A percentile compares a stretch with the other conserved stretches of the same genome.
These are phyloP conservation scores for Pitta sordida DNA, from an alignment of 2,113 vertebrate species.

Conservation along the genomic window DNA sequence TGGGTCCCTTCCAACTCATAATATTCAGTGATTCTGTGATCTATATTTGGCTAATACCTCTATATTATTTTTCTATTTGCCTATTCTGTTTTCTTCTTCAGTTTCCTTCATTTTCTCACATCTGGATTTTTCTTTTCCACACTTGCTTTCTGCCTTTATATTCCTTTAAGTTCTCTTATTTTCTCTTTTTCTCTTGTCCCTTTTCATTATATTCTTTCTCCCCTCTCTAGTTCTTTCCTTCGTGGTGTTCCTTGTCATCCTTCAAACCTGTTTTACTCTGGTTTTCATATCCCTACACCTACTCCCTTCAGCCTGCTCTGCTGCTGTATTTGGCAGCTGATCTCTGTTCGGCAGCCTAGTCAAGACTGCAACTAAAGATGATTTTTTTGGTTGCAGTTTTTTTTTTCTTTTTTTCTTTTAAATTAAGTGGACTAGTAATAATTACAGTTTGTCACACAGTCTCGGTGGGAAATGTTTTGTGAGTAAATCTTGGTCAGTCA, in stretches of 20 bases:
- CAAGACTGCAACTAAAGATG: not conserved
- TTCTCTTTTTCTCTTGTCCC: not conserved
- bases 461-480: conserved; percentile 29
- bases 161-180: not conserved
- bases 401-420: not conserved
- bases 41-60: not conserved
- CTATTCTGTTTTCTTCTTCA: not conserved
- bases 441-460: not conserved
- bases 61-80: not conserved
- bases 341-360: not conserved
- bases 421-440: conserved; percentile 7
- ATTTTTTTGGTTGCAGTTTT: not conserved
- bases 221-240: not conserved
- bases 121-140: not conserved
- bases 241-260: not conserved
- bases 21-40: no score
- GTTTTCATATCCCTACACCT: not conserved
- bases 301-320: not conserved
- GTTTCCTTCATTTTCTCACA: not conserved
- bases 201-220: not conserved
- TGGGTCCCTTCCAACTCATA: no score
- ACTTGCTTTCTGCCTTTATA: not conserved
- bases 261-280: not conserved
- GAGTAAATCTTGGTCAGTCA: conserved; percentile 9
- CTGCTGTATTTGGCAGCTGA: not conserved